Evolutionary conservation across 2,113 vertebrate genomes (phyloP), one percentile per base, ranked within the genome.

Genomic region (Tiliqua scincoides): DNA sequence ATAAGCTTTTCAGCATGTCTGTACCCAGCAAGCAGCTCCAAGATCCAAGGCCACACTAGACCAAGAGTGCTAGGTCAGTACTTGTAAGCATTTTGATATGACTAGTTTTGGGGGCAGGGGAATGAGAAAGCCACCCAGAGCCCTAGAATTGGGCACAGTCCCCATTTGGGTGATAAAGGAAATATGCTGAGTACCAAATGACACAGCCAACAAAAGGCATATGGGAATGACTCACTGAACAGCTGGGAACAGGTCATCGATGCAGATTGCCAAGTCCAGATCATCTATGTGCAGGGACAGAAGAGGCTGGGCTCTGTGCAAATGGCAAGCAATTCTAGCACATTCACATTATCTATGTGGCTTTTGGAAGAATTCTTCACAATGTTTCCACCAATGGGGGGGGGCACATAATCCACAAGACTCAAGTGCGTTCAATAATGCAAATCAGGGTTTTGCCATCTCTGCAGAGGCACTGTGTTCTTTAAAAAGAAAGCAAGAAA

Each of bases 61-160:
- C n/a, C n/a, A n/a, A 74, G 75, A 91, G 70, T 76, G 80, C 67
- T 9, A 72, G 18, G 35, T 7, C 37, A 59, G 35, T 12, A 32
- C 27, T 83, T 85, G 70, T 87, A 88, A 86, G 86, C 85, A 89
- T 71, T 86, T 82, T 65, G 43, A 6, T 70, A 74, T 68, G 54
- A 59, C 71, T 72, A 89, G 75, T 88, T 90, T 92, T 3, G 62
- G 89, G n/a, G n/a, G n/a, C n/a, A n/a, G n/a, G 52, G 40, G 86
- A 54, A 80, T 89, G 74, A 3, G 7, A 92, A 90, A 95, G 86
- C 93, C 91, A 92, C 10, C 15, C 83, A 81, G 85, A 83, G 88
- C 88, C 57, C 12, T 78, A 65, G 27, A 43, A 88, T 3, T 59
- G 63, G 14, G 18, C 87, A 87, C 77, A 71, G 84, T 30, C 72